Percentiles rank a stretch among this genome's conserved stretches.
Evolutionary conservation across 2,888 invertebrate genomes (phyloP).

Genomic region (Drosophila kambysellisi): DNA sequence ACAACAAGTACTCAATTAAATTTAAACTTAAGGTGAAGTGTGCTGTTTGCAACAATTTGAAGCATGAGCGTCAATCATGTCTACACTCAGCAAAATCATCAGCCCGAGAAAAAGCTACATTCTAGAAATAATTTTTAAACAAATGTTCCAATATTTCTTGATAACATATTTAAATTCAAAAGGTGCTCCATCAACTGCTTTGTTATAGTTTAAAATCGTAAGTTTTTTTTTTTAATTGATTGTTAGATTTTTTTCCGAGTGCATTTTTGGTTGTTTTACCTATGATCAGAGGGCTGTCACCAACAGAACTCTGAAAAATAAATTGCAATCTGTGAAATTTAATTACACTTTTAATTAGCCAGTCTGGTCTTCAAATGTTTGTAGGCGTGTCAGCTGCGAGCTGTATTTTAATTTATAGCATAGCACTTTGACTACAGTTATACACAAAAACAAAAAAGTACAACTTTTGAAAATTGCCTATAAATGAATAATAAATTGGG

Average conservation of each 20-base stretch:
- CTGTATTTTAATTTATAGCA: conserved; percentile 10
- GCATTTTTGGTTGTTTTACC: not conserved
- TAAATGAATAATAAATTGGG: conserved; percentile 64
- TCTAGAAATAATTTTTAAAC: not conserved
- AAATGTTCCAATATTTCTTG: too few relatives aligned
- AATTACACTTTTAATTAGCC: conserved; percentile 62
- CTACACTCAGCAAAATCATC: not conserved
- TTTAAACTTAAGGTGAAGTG: conserved; percentile 23
- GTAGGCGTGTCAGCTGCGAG: conserved; percentile 12
- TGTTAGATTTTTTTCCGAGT: not conserved
- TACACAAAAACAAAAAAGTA: conserved; percentile 12
- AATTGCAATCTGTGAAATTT: conserved; percentile 43
- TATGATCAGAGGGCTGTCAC: conserved; percentile 11
- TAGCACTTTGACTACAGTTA: conserved; percentile 22
- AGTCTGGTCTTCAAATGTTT: conserved; percentile 18
- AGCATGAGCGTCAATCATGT: not conserved
- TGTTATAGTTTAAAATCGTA: not conserved
- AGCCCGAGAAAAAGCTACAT: not conserved
- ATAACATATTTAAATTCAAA: not conserved
- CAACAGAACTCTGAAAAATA: conserved; percentile 19
- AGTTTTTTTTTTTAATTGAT: not conserved
- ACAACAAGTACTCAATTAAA: conserved; percentile 33
- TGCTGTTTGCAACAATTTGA: not conserved
- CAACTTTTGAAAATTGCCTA: conserved; percentile 25
- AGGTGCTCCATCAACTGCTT: not conserved